phyloP scores from a whole-genome alignment of 2,113 vertebrate species.

The Pteruthius melanotis region DNA sequence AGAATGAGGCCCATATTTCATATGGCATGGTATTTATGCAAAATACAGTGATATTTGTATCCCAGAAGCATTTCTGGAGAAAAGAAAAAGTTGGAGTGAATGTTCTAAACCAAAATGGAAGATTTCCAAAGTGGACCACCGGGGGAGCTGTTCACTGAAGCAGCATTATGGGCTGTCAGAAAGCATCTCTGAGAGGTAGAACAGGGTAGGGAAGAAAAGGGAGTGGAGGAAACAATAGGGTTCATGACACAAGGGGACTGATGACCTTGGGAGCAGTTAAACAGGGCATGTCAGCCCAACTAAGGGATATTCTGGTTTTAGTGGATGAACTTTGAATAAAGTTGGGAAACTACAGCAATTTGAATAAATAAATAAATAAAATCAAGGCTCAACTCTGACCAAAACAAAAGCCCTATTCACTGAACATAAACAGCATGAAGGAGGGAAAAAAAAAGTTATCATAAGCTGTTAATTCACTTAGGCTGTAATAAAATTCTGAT shows the following conservation, averaged over 20 bases:
- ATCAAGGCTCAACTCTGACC: neutral
- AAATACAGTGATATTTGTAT: neutral
- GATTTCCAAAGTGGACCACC: slow-evolving; percentile 36
- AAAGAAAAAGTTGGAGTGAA: neutral
- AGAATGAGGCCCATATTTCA: neutral
- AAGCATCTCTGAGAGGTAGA: neutral
- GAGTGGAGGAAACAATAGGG: neutral
- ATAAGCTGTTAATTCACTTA: slow-evolving; percentile 4
- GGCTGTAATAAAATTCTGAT: neutral
- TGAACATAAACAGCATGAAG: neutral
- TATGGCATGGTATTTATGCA: neutral
- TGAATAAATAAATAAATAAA: neutral
- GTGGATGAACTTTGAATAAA: neutral
- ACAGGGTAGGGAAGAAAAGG: neutral
- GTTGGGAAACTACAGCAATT: neutral
- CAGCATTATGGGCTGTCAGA: neutral
- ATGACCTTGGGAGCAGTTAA: neutral
- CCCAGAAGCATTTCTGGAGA: neutral
- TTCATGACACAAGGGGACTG: neutral
- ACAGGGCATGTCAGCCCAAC: neutral
- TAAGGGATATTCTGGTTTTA: neutral
- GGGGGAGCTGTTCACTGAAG: slow-evolving; percentile 26
- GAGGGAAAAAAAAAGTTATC: neutral
- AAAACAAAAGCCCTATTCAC: neutral
- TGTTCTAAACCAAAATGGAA: neutral